Evolutionary conservation across 2,113 vertebrate species (phyloP).

Genomic region (Rhinolophus ferrumequinum): DNA sequence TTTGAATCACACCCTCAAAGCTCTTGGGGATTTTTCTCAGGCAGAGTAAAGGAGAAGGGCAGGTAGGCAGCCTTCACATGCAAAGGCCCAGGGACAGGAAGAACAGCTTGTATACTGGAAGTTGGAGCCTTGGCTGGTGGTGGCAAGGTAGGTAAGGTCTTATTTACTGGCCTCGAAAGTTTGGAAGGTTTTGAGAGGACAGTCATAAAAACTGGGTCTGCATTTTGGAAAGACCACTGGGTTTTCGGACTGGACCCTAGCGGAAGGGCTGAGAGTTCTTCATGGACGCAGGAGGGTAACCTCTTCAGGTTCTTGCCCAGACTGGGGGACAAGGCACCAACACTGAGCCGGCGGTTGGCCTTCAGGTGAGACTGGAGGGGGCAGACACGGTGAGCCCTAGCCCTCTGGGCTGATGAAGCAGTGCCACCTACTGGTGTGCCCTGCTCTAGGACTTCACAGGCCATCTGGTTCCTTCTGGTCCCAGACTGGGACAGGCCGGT

Average conservation of each 20-base stretch:
- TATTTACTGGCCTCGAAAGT: neutral
- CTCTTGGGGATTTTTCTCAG: neutral
- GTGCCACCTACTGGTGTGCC: conserved; percentile 66
- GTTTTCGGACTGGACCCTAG: neutral
- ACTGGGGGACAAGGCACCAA: neutral
- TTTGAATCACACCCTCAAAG: neutral
- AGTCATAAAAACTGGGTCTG: neutral
- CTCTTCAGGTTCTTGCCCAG: neutral
- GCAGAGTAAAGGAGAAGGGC: neutral
- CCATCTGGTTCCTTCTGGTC: neutral
- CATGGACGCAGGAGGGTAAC: accelerated
- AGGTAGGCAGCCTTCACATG: neutral
- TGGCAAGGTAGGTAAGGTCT: neutral
- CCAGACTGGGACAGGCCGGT: too few relatives aligned
- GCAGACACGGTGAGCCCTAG: neutral
- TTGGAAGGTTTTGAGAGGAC: neutral
- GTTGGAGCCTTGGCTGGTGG: neutral
- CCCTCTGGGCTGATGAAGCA: conserved; percentile 33
- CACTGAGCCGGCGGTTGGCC: neutral
- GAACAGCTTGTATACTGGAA: neutral
- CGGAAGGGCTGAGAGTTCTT: neutral
- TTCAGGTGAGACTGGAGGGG: neutral
- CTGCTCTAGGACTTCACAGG: neutral
- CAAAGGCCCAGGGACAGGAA: neutral
- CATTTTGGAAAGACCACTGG: neutral